Base-by-base conservation (phyloP, 2,797 vertebrate species). In the Crossoptilon crossoptilon region DNA sequence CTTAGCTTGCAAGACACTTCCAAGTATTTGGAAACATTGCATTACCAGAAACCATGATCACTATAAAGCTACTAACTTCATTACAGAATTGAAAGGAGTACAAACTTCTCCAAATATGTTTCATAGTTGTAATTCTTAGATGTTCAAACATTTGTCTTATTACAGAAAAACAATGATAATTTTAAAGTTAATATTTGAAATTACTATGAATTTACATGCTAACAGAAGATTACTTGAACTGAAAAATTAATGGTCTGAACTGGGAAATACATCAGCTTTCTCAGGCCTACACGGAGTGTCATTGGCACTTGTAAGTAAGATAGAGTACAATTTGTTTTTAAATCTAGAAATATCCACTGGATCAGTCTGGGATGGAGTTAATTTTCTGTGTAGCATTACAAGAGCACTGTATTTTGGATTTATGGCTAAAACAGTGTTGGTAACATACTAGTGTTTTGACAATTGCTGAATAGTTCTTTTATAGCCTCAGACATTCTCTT, bases 21-120 rank as follows among this genome's bases (percentile, higher is more conserved):
- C 80, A 92, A 95, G 69, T 69, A 87, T 95, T 97, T 96, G 88
- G 85, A 90, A 80, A 97, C 95, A 96, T 84, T 85, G 53, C 79
- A 70, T 96, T 94, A 87, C 84, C 67, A 91, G 92, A 79, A 96
- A 71, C 67, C 86, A 91, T 66, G 70, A 85, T 95, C 83, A 79
- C 79, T 84, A 79, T 90, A 94, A 95, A 96, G 75, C 87, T 92
- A 75, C 72, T 12, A 46, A 51, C 12, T 39, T 94, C 14, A 81
- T 94, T 95, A 66, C 67, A 92, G 87, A 88, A 79, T 41, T 83
- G 75, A 95, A n/a, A 87, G 94, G 35, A 14, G 67, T 73, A 86
- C 18, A 78, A 82, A 73, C 49, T 91, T 91, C 89, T 64, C 31
- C 53, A 95, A 95, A 78, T 14, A 72, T 15, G 5, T 67, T 92